A percentile compares a stretch with the other conserved stretches of the same genome.
Evolutionary conservation across 2,888 invertebrate genomes (phyloP).

Genomic region (Seira ritae): DNA sequence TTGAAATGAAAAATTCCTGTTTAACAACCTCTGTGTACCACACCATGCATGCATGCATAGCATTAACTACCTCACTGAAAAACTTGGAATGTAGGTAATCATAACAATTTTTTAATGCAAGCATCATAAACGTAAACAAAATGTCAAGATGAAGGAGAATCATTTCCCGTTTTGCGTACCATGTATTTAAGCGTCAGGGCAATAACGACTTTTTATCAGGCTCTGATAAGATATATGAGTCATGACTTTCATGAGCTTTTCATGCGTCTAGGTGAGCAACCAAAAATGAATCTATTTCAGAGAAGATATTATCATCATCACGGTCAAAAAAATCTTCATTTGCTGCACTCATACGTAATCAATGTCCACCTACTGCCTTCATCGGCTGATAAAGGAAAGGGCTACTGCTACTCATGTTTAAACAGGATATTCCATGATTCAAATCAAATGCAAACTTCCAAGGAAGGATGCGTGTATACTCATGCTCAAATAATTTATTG

Average conservation of each 20-base stretch:
- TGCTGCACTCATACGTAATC: slow-evolving; percentile 22
- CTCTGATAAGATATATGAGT: slow-evolving; percentile 33
- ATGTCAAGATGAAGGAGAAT: slow-evolving; percentile 41
- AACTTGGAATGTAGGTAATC: slow-evolving; percentile 48
- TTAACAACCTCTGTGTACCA: too few species aligned
- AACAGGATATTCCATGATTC: too few species aligned
- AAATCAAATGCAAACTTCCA: too few species aligned
- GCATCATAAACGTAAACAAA: slow-evolving; percentile 56
- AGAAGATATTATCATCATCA: slow-evolving; percentile 29
- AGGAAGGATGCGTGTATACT: too few species aligned
- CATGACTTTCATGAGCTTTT: background rate
- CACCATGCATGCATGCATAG: background rate
- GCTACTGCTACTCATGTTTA: background rate
- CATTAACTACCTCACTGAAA: too few species aligned
- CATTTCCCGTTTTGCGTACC: slow-evolving; percentile 32
- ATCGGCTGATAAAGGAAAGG: slow-evolving; percentile 18
- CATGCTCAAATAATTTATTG: slow-evolving; percentile 11
- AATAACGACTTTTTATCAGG: slow-evolving; percentile 40
- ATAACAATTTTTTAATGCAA: slow-evolving; percentile 55
- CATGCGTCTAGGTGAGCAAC: too few species aligned
- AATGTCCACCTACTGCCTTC: slow-evolving; percentile 49
- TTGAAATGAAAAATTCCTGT: slow-evolving; percentile 15
- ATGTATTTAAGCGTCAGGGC: background rate
- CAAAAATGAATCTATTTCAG: slow-evolving; percentile 13
- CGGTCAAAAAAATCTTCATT: slow-evolving; percentile 26